A percentile compares a stretch with the other conserved stretches of the same genome.
phyloP scores from a whole-genome alignment of 2,113 vertebrate species.

The cat (Felis catus) region F.catus_Fca126_mat1.0 CM031414.1:20904501-20905000 shows the following conservation, averaged over 20 bases:
- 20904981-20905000: not conserved
- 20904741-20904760: not conserved
- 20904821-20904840: not conserved
- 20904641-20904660: not conserved
- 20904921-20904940: not conserved
- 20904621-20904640: not conserved
- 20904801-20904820: not conserved
- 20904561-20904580: not conserved
- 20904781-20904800: not conserved
- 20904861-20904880: not conserved
- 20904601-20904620: fast-evolving
- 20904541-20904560: not conserved
- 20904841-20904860: not conserved
- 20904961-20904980: not conserved
- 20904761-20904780: not conserved
- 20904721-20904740: not conserved
- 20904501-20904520: not conserved
- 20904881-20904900: not conserved
- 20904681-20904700: not conserved
- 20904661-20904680: not conserved
- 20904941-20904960: not conserved
- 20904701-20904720: not conserved
- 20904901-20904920: not conserved
- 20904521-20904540: not conserved
- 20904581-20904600: not conserved